phyloP scores from a whole-genome alignment of 2,113 vertebrate species.

The Marcusenius ussheri region DNA sequence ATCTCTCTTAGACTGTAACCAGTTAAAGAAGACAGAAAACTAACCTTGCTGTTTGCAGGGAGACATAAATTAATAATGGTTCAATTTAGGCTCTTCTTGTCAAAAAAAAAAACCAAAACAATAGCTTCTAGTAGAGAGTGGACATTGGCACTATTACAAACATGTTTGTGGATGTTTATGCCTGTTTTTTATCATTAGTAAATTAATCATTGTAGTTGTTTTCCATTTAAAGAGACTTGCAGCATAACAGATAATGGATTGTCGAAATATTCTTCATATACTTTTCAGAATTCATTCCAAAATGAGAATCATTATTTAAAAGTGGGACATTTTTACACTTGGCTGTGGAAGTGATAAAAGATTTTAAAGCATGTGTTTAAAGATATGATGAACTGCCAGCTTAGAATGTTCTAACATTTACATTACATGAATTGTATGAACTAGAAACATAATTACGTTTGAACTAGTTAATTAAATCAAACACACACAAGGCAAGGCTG shows the following conservation, averaged over 20 bases:
- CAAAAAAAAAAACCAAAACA: conserved; percentile 47
- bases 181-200: neutral
- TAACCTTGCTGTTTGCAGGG: neutral
- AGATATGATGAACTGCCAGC: neutral
- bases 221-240: neutral
- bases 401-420: neutral
- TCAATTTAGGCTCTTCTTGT: conserved; percentile 52
- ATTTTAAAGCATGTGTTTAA: neutral
- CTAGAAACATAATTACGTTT: neutral
- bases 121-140: neutral
- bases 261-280: neutral
- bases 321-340: neutral
- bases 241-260: neutral
- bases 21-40: conserved; percentile 4
- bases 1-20: neutral
- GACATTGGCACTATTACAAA: neutral
- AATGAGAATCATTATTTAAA: neutral
- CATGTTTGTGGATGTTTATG: neutral
- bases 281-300: neutral
- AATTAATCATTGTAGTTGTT: neutral
- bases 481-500: neutral
- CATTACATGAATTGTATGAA: neutral
- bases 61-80: conserved; percentile 39
- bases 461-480: neutral
- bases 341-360: neutral